Conservation (phyloP, 2,113 vertebrate species). For the Azemiops feae region DNA sequence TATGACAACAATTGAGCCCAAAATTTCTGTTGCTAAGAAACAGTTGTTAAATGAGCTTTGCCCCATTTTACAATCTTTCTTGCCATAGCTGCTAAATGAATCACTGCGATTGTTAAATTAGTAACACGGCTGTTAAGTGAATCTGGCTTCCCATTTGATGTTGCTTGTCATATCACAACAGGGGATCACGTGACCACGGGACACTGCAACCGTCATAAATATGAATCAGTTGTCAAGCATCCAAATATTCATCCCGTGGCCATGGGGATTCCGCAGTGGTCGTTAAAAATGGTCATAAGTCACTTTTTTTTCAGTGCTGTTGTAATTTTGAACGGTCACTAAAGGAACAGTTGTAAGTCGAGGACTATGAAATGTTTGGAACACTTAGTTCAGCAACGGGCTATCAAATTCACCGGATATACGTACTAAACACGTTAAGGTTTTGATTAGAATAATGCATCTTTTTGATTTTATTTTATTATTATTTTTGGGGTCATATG, state of each 20-base stretch:
- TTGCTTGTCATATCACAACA: background rate
- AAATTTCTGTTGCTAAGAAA: background rate
- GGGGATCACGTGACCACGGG: too few relatives aligned
- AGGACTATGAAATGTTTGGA: background rate
- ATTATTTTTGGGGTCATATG: background rate
- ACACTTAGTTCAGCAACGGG: background rate
- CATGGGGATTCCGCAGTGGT: background rate
- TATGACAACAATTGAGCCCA: background rate
- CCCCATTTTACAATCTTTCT: background rate
- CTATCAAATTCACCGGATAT: background rate
- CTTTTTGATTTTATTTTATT: background rate
- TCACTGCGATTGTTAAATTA: background rate
- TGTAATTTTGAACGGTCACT: background rate
- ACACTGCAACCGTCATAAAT: background rate
- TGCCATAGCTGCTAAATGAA: background rate
- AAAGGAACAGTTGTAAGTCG: background rate
- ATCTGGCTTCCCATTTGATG: background rate
- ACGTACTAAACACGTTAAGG: background rate
- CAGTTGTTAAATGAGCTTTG: background rate
- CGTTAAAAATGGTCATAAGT: background rate
- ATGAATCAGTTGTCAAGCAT: background rate
- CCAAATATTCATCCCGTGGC: background rate
- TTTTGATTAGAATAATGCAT: background rate
- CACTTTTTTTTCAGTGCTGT: background rate
- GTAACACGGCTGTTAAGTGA: background rate